A percentile compares a stretch with the other conserved stretches of the same genome.
phyloP scores from a whole-genome alignment of 1,140 invertebrate species.

The Drosophila varians region DNA sequence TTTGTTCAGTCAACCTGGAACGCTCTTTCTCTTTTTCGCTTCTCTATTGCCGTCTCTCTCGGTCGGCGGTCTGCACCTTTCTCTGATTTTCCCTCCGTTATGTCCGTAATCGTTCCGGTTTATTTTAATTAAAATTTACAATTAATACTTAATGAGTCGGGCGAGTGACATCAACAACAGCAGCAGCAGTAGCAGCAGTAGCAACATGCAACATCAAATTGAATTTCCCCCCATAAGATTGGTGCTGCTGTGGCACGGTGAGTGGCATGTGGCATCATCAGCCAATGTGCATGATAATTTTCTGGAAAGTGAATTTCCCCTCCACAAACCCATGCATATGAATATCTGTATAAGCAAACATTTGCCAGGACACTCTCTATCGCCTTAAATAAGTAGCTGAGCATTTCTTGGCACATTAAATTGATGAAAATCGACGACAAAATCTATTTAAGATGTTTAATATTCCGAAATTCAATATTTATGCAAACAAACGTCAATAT shows the following conservation, averaged over 20 bases:
- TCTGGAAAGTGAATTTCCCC: constrained; percentile 64
- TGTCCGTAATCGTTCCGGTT: constrained; percentile 66
- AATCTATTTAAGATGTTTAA: constrained; percentile 17
- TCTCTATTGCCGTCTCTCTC: neutral
- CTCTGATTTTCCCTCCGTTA: constrained; percentile 6
- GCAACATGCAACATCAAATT: constrained; percentile 57
- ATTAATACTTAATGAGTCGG: constrained; percentile 80
- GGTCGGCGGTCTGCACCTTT: neutral
- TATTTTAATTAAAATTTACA: constrained; percentile 83
- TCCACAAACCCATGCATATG: constrained; percentile 8
- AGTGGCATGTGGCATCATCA: constrained; percentile 21
- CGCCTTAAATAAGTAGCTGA: constrained; percentile 24
- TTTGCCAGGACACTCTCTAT: neutral
- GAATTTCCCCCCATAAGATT: constrained; percentile 58
- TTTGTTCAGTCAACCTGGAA: constrained; percentile 9
- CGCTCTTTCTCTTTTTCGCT: neutral
- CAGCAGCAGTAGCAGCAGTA: constrained; percentile 24
- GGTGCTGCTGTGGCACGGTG: constrained; percentile 11
- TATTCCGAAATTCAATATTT: constrained; percentile 13
- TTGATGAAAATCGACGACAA: constrained; percentile 32
- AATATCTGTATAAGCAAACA: neutral
- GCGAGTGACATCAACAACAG: constrained; percentile 59
- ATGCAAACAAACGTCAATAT: neutral
- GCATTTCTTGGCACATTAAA: constrained; percentile 51
- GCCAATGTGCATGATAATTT: constrained; percentile 48